Percentiles rank a stretch among this genome's conserved stretches.
Conservation (phyloP, 2,888 invertebrate genomes). For the Amphipoea oculea region DNA sequence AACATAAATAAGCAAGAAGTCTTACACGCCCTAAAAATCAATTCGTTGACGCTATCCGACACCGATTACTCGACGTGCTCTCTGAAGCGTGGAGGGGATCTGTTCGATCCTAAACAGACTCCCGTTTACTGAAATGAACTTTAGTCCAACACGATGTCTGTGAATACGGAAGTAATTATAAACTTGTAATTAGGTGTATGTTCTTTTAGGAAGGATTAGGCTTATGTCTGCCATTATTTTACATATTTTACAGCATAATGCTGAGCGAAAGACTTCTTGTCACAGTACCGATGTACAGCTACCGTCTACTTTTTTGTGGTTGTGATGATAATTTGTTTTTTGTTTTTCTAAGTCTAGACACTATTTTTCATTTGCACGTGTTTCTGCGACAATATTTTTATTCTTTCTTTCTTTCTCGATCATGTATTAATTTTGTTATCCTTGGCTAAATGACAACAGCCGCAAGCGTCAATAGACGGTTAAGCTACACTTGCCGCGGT, state of each 20-base stretch:
- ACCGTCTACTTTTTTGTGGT: neutral
- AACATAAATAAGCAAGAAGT: conserved; percentile 41
- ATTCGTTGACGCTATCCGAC: conserved; percentile 59
- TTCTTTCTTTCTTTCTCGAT: neutral
- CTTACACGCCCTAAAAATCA: conserved; percentile 60
- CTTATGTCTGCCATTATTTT: conserved; percentile 16
- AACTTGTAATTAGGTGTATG: conserved; percentile 52
- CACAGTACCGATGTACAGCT: neutral
- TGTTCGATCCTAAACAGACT: conserved; percentile 49
- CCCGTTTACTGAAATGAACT: conserved; percentile 42
- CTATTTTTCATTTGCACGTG: neutral
- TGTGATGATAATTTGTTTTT: neutral
- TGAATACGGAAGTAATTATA: conserved; percentile 49
- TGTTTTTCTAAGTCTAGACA: neutral
- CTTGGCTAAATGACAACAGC: too few species aligned
- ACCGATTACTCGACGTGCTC: conserved; percentile 56
- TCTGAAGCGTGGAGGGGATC: conserved; percentile 46
- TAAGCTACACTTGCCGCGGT: too few species aligned
- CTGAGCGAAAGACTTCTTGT: neutral
- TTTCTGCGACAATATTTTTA: neutral
- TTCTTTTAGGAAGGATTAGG: conserved; percentile 34
- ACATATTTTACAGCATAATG: conserved; percentile 4
- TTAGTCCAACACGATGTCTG: conserved; percentile 36
- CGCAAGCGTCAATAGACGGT: too few species aligned
- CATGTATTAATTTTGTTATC: neutral